Evolutionary conservation across 2,888 invertebrate species (phyloP), one percentile per base, ranked within the genome.

Genomic region (Mycalesis mineus): DNA sequence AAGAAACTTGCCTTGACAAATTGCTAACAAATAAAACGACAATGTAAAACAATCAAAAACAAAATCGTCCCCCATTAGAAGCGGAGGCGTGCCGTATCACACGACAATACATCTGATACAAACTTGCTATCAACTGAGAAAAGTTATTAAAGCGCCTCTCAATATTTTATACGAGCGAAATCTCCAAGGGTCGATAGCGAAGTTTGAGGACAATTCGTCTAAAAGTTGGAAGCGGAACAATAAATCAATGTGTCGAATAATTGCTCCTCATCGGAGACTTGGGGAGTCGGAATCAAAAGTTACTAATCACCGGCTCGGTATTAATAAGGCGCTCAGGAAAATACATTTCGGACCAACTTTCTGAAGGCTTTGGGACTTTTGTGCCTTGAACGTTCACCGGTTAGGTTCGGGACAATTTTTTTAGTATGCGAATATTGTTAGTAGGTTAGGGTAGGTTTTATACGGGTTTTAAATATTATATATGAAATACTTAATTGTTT

Each of bases 221-320:
- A 63, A 70, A 83, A 84, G 73, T 85, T 80, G 61, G 61, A 67
- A 64, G 57, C 67, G 70, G 75, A 78, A 84, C 83, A 86, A 88
- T 88, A 87, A 88, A 88, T 88, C 88, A 88, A 88, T 85, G 84
- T 84, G 86, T 86, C 84, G 80, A 85, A 84, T 85, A 86, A 87
- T 88, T 82, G 81, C 84, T 83, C 78, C 75, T 84, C 83, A 82
- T 82, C 74, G 78, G 67, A 42, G 52, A 74, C 73, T 75, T 72
- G 69, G 63, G 58, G 77, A 80, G 73, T 80, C 71, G 68, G 74
- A 84, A 84, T 85, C 84, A 79, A 80, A 84, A 87, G 84, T 87
- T 84, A 82, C 83, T 87, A 85, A 86, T 88, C 84, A 85, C 84
- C 74, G 71, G 67, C 72, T 78, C 77, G 75, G 78, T 84, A 84